phyloP scores from a whole-genome alignment of 2,888 invertebrate species.

The Drosophila paranaensis region DNA sequence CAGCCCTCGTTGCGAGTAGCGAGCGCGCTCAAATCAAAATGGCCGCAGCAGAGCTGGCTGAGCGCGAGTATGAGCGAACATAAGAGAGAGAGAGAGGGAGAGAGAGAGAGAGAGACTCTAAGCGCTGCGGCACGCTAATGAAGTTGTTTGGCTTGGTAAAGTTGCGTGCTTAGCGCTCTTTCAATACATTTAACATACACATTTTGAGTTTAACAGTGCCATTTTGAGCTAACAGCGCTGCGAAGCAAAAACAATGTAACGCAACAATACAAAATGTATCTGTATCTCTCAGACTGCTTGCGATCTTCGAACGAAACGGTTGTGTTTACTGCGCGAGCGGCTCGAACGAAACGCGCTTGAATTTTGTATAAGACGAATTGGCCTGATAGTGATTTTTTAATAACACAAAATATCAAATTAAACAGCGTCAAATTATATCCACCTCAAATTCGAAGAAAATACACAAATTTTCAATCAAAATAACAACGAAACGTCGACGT shows the following conservation, averaged over 20 bases:
- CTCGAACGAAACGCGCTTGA: slow-evolving; percentile 55
- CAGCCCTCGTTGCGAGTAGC: slow-evolving; percentile 49
- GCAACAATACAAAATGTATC: slow-evolving; percentile 32
- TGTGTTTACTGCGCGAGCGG: slow-evolving; percentile 64
- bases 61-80: slow-evolving; percentile 11
- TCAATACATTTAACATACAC: slow-evolving; percentile 31
- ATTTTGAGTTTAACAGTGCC: slow-evolving; percentile 51
- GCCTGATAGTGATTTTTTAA: slow-evolving; percentile 37
- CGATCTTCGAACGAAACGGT: slow-evolving; percentile 80
- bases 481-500: slow-evolving; percentile 54
- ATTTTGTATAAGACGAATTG: slow-evolving; percentile 47
- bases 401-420: slow-evolving; percentile 29
- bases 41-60: slow-evolving; percentile 74
- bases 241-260: slow-evolving; percentile 31
- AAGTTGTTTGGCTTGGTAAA: slow-evolving; percentile 74
- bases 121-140: slow-evolving; percentile 62
- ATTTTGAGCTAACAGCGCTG: slow-evolving; percentile 50
- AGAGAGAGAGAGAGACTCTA: slow-evolving; percentile 30
- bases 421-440: slow-evolving; percentile 34
- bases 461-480: slow-evolving; percentile 40
- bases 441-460: slow-evolving; percentile 25
- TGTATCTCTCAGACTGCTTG: slow-evolving; percentile 78
- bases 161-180: slow-evolving; percentile 42
- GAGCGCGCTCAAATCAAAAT: slow-evolving; percentile 80
- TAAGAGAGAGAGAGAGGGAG: slow-evolving; percentile 17